A percentile compares a stretch with the other conserved stretches of the same genome.
phyloP scores from a whole-genome alignment of 2,888 invertebrate species.

The Halictus quadricinctus region DNA sequence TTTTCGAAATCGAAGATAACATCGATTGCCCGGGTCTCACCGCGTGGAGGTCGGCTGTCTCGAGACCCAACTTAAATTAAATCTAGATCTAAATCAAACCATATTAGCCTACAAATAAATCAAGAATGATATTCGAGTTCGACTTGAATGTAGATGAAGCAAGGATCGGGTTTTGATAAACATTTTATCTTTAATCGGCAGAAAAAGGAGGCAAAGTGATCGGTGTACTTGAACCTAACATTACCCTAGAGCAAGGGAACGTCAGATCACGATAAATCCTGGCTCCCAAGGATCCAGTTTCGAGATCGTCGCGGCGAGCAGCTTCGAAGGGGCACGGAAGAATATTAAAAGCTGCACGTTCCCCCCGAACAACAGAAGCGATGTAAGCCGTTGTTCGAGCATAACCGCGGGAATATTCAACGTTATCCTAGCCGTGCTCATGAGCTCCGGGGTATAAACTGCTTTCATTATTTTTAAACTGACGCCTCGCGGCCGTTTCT shows the following conservation, averaged over 20 bases:
- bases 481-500: slow-evolving; percentile 31
- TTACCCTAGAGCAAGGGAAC: neutral
- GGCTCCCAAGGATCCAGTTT: neutral
- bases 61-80: no score
- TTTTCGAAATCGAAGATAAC: no score
- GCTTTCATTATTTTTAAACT: slow-evolving; percentile 43
- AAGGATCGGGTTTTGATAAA: neutral
- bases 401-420: slow-evolving; percentile 23
- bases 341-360: slow-evolving; percentile 12
- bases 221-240: neutral
- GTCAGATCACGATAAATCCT: neutral
- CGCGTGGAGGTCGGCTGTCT: no score
- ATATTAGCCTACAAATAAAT: no score
- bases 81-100: no score
- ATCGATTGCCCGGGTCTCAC: no score
- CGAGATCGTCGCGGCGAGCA: neutral
- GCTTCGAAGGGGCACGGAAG: neutral
- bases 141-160: no score
- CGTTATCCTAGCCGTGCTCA: slow-evolving; percentile 18
- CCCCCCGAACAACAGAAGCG: neutral
- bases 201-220: neutral
- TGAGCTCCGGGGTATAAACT: slow-evolving; percentile 11
- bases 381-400: slow-evolving; percentile 5
- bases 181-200: no score
- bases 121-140: no score